Conservation (phyloP, 2,113 vertebrate species). For the Hylia prasina region DNA sequence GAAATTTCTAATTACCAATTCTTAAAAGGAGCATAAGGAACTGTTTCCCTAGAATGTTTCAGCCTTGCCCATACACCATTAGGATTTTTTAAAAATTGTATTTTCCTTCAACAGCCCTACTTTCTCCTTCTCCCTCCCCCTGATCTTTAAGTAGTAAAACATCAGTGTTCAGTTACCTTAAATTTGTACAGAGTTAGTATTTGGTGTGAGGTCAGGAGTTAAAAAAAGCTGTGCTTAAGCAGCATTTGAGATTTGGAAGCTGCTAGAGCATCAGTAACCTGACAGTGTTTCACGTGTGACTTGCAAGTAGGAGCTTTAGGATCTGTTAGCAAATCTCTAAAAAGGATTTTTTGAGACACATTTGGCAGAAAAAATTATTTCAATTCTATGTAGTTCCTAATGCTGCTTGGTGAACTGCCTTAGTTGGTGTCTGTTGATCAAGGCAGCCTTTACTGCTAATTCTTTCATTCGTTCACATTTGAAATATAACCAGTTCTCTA, state of each 20-base stretch:
- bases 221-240: background rate
- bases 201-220: background rate
- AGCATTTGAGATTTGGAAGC: background rate
- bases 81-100: background rate
- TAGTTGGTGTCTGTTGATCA: background rate
- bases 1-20: background rate
- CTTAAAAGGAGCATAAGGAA: background rate
- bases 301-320: background rate
- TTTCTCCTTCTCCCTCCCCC: background rate
- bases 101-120: background rate
- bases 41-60: background rate
- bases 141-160: background rate
- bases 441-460: background rate
- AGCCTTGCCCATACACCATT: background rate
- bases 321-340: background rate
- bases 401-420: background rate
- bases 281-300: background rate
- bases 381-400: too few species aligned
- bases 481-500: background rate
- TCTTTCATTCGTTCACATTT: background rate
- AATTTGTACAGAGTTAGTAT: background rate
- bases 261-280: background rate
- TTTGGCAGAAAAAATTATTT: too few species aligned
- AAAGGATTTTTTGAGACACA: background rate
- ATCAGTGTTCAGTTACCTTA: accelerated